Conservation (phyloP, 2,113 vertebrate species). For the Oreochromis niloticus region DNA sequence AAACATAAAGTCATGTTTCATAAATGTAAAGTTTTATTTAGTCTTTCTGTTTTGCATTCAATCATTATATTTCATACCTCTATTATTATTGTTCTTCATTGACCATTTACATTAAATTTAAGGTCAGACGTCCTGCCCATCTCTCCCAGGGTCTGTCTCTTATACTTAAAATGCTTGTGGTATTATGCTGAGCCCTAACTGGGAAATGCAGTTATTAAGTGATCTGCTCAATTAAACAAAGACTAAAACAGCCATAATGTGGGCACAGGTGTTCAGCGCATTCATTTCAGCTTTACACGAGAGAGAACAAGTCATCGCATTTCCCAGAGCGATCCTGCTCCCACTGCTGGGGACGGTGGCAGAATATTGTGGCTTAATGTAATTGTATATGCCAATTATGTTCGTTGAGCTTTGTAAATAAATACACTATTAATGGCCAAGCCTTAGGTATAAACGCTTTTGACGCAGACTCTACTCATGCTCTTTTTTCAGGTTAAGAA, state of each 20-base stretch:
- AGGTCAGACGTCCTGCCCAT: background rate
- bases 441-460: background rate
- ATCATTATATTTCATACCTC: background rate
- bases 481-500: background rate
- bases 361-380: background rate
- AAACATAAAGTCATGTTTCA: background rate
- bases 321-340: conserved; percentile 1
- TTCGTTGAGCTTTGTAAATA: conserved; percentile 28
- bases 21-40: background rate
- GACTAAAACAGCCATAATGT: conserved; percentile 16
- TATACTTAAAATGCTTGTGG: background rate
- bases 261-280: conserved; percentile 18
- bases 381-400: conserved; percentile 35
- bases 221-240: conserved; percentile 37
- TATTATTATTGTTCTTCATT: background rate
- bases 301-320: conserved; percentile 12
- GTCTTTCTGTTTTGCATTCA: background rate
- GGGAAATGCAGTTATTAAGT: conserved; percentile 12
- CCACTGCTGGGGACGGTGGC: background rate
- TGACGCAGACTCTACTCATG: background rate
- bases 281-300: conserved; percentile 29
- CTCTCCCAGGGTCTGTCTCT: background rate
- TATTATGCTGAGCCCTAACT: background rate
- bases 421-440: conserved; percentile 1
- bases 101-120: conserved; percentile 4